Evolutionary conservation across 1,140 invertebrate species (phyloP).

Genomic region (Teleopsis dalmanni): DNA sequence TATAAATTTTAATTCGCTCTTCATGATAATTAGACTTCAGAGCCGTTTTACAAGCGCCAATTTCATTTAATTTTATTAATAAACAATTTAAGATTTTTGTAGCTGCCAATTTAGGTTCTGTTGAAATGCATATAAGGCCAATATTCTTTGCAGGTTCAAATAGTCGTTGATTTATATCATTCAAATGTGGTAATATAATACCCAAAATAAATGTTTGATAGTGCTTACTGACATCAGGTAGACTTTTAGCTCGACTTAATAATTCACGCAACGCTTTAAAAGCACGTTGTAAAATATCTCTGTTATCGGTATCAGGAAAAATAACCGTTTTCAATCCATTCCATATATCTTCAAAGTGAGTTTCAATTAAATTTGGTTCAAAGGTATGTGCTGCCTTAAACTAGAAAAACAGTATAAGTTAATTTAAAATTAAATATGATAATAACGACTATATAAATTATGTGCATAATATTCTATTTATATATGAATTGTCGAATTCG

Average conservation of each 20-base stretch:
- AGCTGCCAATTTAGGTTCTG: conserved; percentile 29
- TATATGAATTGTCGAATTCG: no score
- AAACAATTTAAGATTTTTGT: conserved; percentile 36
- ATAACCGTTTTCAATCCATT: conserved; percentile 32
- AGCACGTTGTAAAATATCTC: conserved; percentile 20
- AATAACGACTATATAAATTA: conserved; percentile 7
- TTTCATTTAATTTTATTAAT: conserved; percentile 22
- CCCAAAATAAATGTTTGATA: conserved; percentile 33
- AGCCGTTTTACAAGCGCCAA: not conserved
- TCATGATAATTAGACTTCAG: not conserved
- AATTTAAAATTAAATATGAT: conserved; percentile 14
- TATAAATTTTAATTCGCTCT: conserved; percentile 29
- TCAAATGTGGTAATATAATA: conserved; percentile 31
- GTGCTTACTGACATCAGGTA: conserved; percentile 26
- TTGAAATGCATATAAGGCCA: conserved; percentile 32
- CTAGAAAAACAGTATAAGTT: conserved; percentile 19
- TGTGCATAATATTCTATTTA: not conserved
- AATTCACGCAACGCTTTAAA: conserved; percentile 24
- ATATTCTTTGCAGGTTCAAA: conserved; percentile 32
- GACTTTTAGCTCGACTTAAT: conserved; percentile 19
- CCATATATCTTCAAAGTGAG: conserved; percentile 40
- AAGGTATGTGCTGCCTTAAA: conserved; percentile 31
- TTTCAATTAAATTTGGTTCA: conserved; percentile 20
- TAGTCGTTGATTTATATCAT: conserved; percentile 34
- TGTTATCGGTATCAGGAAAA: conserved; percentile 33